Percentiles rank a stretch among this genome's conserved stretches.
phyloP scores from a whole-genome alignment of 2,113 vertebrate genomes.

The Acanthisitta chloris region DNA sequence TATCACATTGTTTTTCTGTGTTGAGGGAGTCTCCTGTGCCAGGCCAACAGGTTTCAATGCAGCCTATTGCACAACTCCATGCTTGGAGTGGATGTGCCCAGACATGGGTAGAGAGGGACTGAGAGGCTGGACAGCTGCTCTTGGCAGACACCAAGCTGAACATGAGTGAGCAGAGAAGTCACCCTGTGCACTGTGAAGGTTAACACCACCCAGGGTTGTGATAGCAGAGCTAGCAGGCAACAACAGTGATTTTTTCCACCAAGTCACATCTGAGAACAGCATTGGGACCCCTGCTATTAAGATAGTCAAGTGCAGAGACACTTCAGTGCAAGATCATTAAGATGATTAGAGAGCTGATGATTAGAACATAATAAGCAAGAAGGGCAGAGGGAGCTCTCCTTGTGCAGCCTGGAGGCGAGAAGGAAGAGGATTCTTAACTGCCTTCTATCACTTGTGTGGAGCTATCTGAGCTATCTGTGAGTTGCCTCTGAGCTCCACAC shows the following conservation, averaged over 20 bases:
- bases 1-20: background rate
- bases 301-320: background rate
- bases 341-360: background rate
- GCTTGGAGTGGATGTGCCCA: background rate
- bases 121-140: background rate
- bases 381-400: background rate
- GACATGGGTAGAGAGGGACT: background rate
- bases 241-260: background rate
- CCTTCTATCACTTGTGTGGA: background rate
- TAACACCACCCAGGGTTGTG: rapidly evolving
- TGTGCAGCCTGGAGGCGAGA: background rate
- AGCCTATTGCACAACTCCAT: background rate
- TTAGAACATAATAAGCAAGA: background rate
- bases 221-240: background rate
- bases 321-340: background rate
- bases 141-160: background rate
- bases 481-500: background rate
- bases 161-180: background rate
- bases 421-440: background rate
- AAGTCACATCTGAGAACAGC: background rate
- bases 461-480: background rate
- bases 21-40: background rate
- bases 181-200: background rate
- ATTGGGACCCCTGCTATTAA: background rate
- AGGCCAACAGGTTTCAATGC: background rate